A percentile compares a stretch with the other conserved stretches of the same genome.
Conservation (phyloP, 2,113 vertebrate genomes). For the Turnix velox region DNA sequence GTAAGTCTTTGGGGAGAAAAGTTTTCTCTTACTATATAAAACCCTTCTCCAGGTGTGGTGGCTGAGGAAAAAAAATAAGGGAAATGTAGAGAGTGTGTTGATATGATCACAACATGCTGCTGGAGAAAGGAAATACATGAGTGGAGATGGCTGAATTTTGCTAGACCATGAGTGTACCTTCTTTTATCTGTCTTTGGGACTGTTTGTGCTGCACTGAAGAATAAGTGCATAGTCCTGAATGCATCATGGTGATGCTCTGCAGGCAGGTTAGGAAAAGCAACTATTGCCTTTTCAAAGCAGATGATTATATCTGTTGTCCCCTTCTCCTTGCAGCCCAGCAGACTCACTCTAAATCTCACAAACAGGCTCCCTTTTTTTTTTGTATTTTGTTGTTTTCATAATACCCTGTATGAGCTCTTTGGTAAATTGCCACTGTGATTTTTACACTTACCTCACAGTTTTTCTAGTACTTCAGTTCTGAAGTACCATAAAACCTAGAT, state of each 20-base stretch:
- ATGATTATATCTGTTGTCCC: background rate
- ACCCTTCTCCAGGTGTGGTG: rapidly evolving
- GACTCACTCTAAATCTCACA: background rate
- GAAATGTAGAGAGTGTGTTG: background rate
- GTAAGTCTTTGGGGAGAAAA: background rate
- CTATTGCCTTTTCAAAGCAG: too few relatives aligned
- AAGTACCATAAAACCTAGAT: constrained; percentile 39
- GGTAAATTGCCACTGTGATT: background rate
- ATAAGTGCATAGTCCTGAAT: background rate
- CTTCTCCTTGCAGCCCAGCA: background rate
- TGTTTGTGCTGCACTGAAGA: background rate
- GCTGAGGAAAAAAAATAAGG: background rate
- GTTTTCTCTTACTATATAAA: background rate
- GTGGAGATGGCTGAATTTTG: background rate
- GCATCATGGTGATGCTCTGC: background rate
- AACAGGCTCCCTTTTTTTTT: background rate
- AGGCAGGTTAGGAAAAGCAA: background rate
- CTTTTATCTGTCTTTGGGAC: background rate
- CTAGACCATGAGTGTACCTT: background rate
- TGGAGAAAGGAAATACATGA: background rate
- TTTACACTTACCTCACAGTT: background rate
- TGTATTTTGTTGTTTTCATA: background rate
- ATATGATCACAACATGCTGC: background rate
- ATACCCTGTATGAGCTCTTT: background rate
- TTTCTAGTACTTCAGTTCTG: constrained; percentile 28